These are phyloP conservation scores for Cataglyphis hispanica DNA, from an alignment of 1,140 invertebrate genomes.

Conservation along the genomic window DNA sequence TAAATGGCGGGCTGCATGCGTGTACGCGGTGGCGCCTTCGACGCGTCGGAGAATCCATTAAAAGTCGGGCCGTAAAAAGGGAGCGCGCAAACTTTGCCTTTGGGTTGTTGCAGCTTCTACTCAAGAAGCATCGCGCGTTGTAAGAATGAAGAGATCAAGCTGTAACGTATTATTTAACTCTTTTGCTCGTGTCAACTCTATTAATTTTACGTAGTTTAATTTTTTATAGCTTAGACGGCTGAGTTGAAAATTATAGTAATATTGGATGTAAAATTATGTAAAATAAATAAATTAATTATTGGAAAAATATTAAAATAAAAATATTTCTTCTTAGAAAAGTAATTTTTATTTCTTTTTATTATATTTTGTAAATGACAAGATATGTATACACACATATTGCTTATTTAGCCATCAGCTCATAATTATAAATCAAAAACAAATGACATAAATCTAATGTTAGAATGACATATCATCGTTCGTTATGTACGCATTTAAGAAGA, in stretches of 20 bases:
- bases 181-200: not conserved
- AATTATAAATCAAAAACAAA: slow-evolving; percentile 10
- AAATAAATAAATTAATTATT: too few species aligned
- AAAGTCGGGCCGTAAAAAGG: slow-evolving; percentile 17
- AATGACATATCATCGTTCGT: not conserved
- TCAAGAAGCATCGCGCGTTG: not conserved
- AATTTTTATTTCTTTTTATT: not conserved
- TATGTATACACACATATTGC: too few species aligned
- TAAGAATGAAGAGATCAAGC: not conserved
- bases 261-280: not conserved
- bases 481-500: too few species aligned
- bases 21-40: not conserved
- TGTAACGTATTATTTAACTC: not conserved
- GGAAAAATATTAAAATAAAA: not conserved
- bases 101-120: not conserved
- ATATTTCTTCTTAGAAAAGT: not conserved
- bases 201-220: slow-evolving; percentile 11
- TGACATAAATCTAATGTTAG: not conserved
- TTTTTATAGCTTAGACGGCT: not conserved
- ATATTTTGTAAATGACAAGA: not conserved
- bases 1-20: not conserved
- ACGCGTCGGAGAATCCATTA: slow-evolving; percentile 13
- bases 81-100: not conserved
- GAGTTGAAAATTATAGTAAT: not conserved
- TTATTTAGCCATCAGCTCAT: not conserved